Base-by-base conservation (phyloP, 2,797 vertebrate species). In the Linurgus olivaceus region DNA sequence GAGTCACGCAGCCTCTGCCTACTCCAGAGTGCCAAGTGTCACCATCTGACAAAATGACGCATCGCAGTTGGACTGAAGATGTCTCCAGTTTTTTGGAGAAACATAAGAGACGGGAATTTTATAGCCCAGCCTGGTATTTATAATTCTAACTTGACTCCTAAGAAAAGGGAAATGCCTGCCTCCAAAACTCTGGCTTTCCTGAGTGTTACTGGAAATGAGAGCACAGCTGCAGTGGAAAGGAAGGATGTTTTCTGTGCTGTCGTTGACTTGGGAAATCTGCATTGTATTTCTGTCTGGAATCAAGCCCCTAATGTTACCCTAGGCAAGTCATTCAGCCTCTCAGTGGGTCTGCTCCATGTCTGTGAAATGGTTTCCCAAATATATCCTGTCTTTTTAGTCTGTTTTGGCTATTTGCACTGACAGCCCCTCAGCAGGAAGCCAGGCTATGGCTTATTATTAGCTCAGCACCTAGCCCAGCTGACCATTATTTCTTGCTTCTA, bases 41-140 rank as follows among this genome's bases (percentile, higher is more conserved):
- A 55, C 54, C 63, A 44, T 75, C 79, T 95, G 83, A 96, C 78
- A 93, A 95, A 96, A 61, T 61, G 84, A 93, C 76, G 75, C 81
- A 76, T 85, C 81, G 45, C 38, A 66, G 17, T 62, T 77, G 70
- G 33, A 44, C 45, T 81, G 67, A 77, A 84, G 71, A 61, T 78
- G 28, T 45, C 42, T 70, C 33, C 52, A 26, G 1, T 15, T 90
- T 72, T 88, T 80, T 73, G 2, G 54, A 83, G 90, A 90, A 94
- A 87, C 17, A 29, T 54, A 63, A 70, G 59, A 93, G 12, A 65
- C 0, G 0, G 17, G 40, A 68, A 24, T 78, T 90, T 38, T 52
- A 47, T 89, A 61, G 26, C 31, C 51, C 75, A 84, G 26, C 7
- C 40, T 45, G 15, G 9, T 80, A 81, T 89, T 90, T 89, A 55